A percentile compares a stretch with the other conserved stretches of the same genome.
These are phyloP conservation scores for Bombus superbus DNA, from an alignment of 1,140 invertebrate species.

Conservation along the genomic window DNA sequence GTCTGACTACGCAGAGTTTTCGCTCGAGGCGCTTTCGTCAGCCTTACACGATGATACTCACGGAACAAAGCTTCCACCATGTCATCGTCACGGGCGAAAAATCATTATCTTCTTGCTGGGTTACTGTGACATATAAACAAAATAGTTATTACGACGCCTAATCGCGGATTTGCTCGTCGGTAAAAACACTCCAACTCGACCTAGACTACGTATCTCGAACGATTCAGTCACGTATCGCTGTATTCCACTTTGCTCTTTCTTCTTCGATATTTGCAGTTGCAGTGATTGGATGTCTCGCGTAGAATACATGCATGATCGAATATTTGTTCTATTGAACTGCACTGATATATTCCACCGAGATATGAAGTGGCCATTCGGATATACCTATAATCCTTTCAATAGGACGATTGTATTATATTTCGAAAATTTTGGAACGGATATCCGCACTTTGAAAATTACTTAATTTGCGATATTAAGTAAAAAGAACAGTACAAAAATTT, in stretches of 20 bases:
- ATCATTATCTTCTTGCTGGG: background rate
- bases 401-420: too few species aligned
- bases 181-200: background rate
- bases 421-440: too few species aligned
- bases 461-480: too few species aligned
- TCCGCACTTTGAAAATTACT: too few species aligned
- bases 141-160: background rate
- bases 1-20: conserved; percentile 1
- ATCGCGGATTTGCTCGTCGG: background rate
- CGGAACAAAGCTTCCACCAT: background rate
- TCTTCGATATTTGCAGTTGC: background rate
- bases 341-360: too few species aligned
- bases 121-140: background rate
- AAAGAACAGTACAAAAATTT: too few species aligned
- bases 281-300: background rate
- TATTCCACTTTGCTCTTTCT: background rate
- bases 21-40: background rate
- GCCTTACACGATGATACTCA: background rate
- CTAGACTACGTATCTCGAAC: background rate
- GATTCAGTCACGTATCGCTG: background rate
- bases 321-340: too few species aligned
- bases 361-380: too few species aligned
- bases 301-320: too few species aligned
- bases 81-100: background rate
- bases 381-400: too few species aligned